Conservation (phyloP, 2,888 invertebrate genomes). For the Ectobius pallidus region DNA sequence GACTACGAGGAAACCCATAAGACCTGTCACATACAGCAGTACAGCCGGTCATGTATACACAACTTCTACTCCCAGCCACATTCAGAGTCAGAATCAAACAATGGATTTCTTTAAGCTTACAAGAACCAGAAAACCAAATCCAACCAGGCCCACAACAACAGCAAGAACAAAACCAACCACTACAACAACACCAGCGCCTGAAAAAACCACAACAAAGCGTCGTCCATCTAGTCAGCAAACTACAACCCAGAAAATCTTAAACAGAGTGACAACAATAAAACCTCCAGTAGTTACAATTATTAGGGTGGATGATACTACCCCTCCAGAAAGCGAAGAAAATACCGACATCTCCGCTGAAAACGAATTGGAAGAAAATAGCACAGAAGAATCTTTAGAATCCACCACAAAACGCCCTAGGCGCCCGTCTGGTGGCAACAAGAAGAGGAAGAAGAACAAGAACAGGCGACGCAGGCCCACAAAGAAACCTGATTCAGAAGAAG, state of each 20-base stretch:
- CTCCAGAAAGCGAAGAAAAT: not conserved
- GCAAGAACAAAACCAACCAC: constrained; percentile 53
- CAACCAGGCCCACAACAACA: constrained; percentile 45
- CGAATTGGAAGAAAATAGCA: not conserved
- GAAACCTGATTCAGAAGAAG: constrained; percentile 55
- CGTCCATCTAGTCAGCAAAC: not conserved
- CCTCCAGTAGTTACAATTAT: constrained; percentile 57
- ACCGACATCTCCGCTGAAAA: not conserved
- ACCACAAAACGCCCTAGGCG: constrained; percentile 39
- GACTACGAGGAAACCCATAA: constrained; percentile 25
- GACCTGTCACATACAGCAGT: not conserved
- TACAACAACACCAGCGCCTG: constrained; percentile 23
- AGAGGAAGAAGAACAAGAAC: constrained; percentile 56
- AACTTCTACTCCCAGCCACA: too few relatives aligned
- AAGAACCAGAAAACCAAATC: constrained; percentile 3
- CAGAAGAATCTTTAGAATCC: constrained; percentile 6
- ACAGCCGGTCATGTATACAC: constrained; percentile 17
- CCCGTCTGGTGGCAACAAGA: constrained; percentile 46
- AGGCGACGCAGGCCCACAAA: constrained; percentile 55
- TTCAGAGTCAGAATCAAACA: not conserved
- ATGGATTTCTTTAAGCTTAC: not conserved
- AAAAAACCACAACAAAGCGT: not conserved
- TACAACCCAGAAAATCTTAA: constrained; percentile 46
- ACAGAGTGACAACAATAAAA: constrained; percentile 48
- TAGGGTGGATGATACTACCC: constrained; percentile 42